Evolutionary conservation across 2,113 vertebrate genomes (phyloP), one percentile per base, ranked within the genome.

Genomic region (Brachyhypopomus gauderio): DNA sequence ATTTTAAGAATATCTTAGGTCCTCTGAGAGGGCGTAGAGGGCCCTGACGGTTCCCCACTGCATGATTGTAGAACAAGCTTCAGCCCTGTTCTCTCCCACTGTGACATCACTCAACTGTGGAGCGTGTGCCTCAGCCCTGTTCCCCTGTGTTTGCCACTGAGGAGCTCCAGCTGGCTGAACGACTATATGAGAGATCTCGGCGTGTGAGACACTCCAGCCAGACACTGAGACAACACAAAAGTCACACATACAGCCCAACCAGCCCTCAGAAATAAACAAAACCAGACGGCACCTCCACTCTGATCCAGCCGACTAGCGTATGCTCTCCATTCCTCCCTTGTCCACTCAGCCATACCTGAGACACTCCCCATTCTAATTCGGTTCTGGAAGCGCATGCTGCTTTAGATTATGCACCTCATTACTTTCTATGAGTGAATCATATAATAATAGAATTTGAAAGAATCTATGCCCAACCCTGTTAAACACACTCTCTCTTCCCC

Each of bases 71-170:
- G n/a, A n/a, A n/a, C n/a, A n/a, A n/a, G n/a, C n/a, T 11, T 52
- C 45, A 14, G 45, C 45, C 45, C 45, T 3, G 45, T 52, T 14
- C 45, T 52, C 45, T 12, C 45, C 12, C 45, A 14, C 45, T 12
- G 45, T 52, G 12, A 52, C 45, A 85, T 84, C 84, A 86, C 89
- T 89, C 41, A 2, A 11, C 5, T 45, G 9, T 8, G 86, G 87
- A 89, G 83, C 71, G 73, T 86, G 36, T 7, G 82, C 92, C 92
- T 90, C 85, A 89, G 85, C 88, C 84, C 87, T 90, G 88, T 75
- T 86, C 87, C 75, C 77, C 77, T 30, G 80, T 23, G 56, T 78
- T 86, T 83, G 6, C 76, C 84, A 85, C 79, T 77, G 77, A 75
- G 6, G 56, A 83, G 86, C 80, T 81, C 89, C 89, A 86, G 88